phyloP scores from a whole-genome alignment of 2,113 vertebrate species.

The Poeciliopsis occidentalis region DNA sequence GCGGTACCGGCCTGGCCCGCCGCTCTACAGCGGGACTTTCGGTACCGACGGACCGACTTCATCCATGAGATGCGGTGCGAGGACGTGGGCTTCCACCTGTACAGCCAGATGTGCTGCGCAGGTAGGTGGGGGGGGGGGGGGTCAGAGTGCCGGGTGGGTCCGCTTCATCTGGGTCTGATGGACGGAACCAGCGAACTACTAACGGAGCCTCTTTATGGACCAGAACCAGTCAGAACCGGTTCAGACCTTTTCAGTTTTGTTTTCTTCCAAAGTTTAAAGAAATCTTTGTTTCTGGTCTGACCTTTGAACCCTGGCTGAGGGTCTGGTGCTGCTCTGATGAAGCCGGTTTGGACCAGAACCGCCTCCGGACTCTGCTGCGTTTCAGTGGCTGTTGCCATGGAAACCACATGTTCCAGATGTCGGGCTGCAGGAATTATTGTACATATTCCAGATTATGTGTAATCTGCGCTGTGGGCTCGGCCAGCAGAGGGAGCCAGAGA shows the following conservation, averaged over 20 bases:
- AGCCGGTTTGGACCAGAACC: no score
- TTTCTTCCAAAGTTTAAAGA: not conserved
- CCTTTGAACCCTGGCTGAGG: no score
- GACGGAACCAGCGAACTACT: not conserved
- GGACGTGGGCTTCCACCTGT: conserved; percentile 74
- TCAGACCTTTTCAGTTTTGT: no score
- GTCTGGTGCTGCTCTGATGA: no score
- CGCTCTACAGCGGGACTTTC: conserved; percentile 16
- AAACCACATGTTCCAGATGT: conserved; percentile 33
- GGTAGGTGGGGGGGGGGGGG: conserved; percentile 67
- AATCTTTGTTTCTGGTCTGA: no score
- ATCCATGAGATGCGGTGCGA: conserved; percentile 80
- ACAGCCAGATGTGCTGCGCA: conserved; percentile 81
- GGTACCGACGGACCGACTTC: conserved; percentile 66
- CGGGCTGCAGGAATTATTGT: not conserved
- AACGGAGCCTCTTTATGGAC: no score
- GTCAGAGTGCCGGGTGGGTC: conserved; percentile 9
- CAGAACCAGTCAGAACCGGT: no score
- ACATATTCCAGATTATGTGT: no score
- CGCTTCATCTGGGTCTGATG: not conserved
- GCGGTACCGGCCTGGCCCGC: conserved; percentile 29
- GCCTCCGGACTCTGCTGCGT: not conserved
- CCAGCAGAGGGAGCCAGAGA: conserved; percentile 73
- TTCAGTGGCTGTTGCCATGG: conserved; percentile 49
- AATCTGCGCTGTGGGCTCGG: not conserved